Base-by-base conservation (phyloP, 2,797 vertebrate species). In the Sebastes minor region DNA sequence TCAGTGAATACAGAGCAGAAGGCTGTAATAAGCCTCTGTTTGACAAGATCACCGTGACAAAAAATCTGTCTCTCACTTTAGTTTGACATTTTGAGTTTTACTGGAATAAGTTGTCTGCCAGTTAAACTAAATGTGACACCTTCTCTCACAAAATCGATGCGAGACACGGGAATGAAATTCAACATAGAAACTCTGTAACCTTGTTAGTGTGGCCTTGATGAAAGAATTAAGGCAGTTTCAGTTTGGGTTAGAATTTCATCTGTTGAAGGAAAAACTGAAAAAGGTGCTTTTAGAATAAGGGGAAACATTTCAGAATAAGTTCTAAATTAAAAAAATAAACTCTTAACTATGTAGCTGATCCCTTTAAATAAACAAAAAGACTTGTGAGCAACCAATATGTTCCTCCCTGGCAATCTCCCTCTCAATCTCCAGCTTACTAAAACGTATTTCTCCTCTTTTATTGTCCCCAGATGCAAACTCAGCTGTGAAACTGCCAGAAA, bases 51-150 rank as follows among this genome's bases (percentile, higher is more conserved):
- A 79, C 55, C 12, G 38, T 74, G 78, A 85, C 74, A 72, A 78
- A 78, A 81, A 81, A 84, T 76, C 60, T 76, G 12, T 73, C 27
- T 76, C 35, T 86, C 56, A 76, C 9, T 86, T 86, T 53, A 57
- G 56, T 67, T 79, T 88, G 81, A 89, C 79, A 83, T 88, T 42
- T 83, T 78, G 6, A 72, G 16, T 80, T 77, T 75, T 9, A 71
- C 55, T 70, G 49, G 53, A 79, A 80, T 59, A 60, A 63, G 18
- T 59, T 28, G 22, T 72, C 55, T 76, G 57, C 52, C 73, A 23
- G 70, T 63, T 70, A 16, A 46, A 67, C 46, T 56, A 66, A 75
- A 57, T 18, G 30, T 32, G 28, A 63, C 22, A 56, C 66, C 32
- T 13, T 74, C 69, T 71, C 33, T 59, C 13, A 7, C 9, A 72